These are phyloP conservation scores for Pseudorhombus dupliciocellatus DNA, from an alignment of 2,113 vertebrate species.

Conservation along the genomic window DNA sequence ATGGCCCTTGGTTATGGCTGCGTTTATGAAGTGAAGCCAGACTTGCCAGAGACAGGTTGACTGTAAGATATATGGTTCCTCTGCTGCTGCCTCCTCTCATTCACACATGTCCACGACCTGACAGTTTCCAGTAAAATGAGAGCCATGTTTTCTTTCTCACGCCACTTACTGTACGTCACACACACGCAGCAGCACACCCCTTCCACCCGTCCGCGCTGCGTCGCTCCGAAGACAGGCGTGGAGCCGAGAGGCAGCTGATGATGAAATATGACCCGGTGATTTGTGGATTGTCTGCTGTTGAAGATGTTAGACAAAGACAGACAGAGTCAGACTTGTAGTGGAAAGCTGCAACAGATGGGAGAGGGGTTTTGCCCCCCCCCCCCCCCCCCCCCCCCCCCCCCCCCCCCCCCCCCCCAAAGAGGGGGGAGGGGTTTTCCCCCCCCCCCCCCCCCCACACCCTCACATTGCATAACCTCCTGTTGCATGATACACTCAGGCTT, in stretches of 20 bases:
- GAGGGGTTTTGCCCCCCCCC: background rate
- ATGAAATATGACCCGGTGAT: constrained; percentile 74
- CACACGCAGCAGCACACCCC: background rate
- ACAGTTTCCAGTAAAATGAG: constrained; percentile 50
- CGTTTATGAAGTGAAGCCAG: background rate
- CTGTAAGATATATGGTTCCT: too few species aligned
- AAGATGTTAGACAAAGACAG: constrained; percentile 45
- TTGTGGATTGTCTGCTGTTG: constrained; percentile 62
- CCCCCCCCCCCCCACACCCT: too few species aligned
- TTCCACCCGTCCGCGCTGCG: background rate
- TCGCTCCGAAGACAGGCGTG: constrained; percentile 41
- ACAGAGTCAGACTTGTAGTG: constrained; percentile 51
- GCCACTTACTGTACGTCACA: constrained; percentile 10
- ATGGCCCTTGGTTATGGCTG: background rate
- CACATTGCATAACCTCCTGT: constrained; percentile 48
- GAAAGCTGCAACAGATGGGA: constrained; percentile 68
- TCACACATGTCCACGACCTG: constrained; percentile 35
- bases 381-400: background rate
- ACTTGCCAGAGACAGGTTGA: constrained; percentile 7
- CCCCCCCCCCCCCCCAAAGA: too few species aligned
- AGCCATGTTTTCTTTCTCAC: constrained; percentile 28
- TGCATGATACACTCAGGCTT: constrained; percentile 25
- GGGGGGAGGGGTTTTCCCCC: too few species aligned
- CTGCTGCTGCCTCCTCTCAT: background rate
- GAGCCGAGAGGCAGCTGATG: constrained; percentile 67